phyloP scores from a whole-genome alignment of 2,797 vertebrate genomes.

The Phrynocephalus forsythii region DNA sequence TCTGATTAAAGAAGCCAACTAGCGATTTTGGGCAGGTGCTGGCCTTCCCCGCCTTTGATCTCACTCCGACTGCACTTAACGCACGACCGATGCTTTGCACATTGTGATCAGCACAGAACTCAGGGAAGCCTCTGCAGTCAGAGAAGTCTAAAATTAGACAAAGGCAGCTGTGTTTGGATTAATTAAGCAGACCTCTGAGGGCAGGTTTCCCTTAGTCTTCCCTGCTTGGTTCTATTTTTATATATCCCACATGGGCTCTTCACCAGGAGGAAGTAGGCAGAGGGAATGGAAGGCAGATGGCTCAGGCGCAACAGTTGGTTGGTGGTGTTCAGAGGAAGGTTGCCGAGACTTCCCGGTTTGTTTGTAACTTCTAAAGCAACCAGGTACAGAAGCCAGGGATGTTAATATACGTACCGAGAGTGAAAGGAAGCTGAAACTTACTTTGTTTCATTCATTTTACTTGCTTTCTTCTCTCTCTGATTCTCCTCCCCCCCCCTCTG shows the following conservation, averaged over 20 bases:
- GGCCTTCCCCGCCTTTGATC: background rate
- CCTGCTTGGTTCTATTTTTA: background rate
- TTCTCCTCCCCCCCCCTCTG: too few species aligned
- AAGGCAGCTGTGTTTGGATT: slow-evolving; percentile 58
- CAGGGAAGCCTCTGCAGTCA: slow-evolving; percentile 45
- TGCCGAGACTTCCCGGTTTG: background rate
- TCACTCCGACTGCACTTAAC: rapidly evolving
- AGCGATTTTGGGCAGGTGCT: background rate
- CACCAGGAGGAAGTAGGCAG: background rate
- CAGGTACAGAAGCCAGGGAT: background rate
- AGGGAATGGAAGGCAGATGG: background rate
- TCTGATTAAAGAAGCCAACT: background rate
- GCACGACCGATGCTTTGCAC: background rate
- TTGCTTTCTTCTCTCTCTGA: too few species aligned
- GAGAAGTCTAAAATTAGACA: slow-evolving; percentile 65
- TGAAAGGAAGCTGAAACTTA: background rate
- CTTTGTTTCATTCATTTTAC: too few species aligned
- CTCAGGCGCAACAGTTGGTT: rapidly evolving
- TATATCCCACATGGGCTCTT: background rate
- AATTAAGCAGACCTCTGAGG: background rate
- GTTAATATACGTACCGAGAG: background rate
- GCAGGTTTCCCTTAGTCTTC: slow-evolving; percentile 21
- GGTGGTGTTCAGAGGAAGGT: background rate
- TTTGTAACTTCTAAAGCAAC: background rate
- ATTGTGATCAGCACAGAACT: background rate